phyloP scores from a whole-genome alignment of 2,113 vertebrate genomes.

The Dryoscopus gambensis region DNA sequence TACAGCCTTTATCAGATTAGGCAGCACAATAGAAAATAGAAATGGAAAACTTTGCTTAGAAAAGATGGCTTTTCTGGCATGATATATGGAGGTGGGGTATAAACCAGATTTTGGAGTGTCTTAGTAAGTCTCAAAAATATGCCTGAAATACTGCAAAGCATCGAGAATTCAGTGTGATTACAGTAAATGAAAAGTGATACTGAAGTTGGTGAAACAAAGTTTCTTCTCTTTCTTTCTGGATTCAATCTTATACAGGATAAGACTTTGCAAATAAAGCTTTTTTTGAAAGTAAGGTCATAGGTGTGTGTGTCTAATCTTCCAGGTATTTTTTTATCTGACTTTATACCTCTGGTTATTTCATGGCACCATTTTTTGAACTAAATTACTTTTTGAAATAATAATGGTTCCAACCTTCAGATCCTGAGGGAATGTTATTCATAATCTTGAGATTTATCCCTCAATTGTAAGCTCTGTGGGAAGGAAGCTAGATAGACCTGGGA shows the following conservation, averaged over 20 bases:
- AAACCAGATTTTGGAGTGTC: neutral
- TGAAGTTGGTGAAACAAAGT: neutral
- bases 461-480: neutral
- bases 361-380: neutral
- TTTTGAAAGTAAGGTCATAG: neutral
- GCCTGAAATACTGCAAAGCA: neutral
- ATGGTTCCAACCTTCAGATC: neutral
- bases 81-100: neutral
- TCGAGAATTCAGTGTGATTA: neutral
- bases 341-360: neutral
- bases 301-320: neutral
- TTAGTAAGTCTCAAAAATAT: neutral
- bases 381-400: neutral
- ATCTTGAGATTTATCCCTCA: neutral
- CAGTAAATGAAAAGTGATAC: neutral
- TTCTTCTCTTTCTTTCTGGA: neutral
- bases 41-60: neutral
- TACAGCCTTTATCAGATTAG: neutral
- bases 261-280: neutral
- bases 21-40: neutral
- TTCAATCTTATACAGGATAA: neutral
- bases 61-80: neutral
- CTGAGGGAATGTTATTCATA: accelerated
- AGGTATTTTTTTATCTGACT: neutral
- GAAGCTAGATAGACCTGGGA: neutral